Evolutionary conservation across 1,140 invertebrate genomes (phyloP), one percentile per base, ranked within the genome.

Genomic region (Drosophila serrata): DNA sequence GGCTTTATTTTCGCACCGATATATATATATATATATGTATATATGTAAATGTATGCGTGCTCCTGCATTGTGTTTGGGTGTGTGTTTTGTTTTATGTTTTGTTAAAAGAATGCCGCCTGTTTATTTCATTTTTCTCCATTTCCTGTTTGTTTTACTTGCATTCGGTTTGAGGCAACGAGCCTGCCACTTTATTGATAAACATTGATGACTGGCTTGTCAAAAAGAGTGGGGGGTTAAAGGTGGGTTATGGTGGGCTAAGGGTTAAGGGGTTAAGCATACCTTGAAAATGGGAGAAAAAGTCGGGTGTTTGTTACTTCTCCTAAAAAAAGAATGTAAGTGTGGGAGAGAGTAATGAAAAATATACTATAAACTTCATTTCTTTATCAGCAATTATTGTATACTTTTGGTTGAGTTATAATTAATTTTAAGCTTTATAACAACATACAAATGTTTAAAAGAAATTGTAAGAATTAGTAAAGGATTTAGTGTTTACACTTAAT

Each of bases 101-200:
- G 42, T 29, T 24, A 43, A 53, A 43, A 31, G n/a, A 63, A 48
- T 27, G 40, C 8, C 51, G n/a, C 7, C 19, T 51, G 53, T 42
- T 43, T 75, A 40, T 43, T 46, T 40, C 65, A 45, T 64, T 65
- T 62, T 85, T 56, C 61, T 43, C 53, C 60, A 48, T 22, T 57
- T 48, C 58, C 53, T 46, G 43, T 51, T 48, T 46, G 43, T 51
- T 48, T 58, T 43, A 13, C 46, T 62, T 59, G 74, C 43, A 45
- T 68, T 73, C 76, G 72, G 67, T 78, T 74, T 74, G 80, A 72
- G 84, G 13, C 29, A 31, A 65, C 72, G 74, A 67, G 72, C 57
- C 77, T 81, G 80, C 77, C 85, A 90, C 77, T 81, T 88, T 88
- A 90, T 88, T 88, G 85, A 90, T 88, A 88, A 88, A 88, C 78